Evolutionary conservation across 2,888 invertebrate species (phyloP).

Genomic region (Cheilosia soror): DNA sequence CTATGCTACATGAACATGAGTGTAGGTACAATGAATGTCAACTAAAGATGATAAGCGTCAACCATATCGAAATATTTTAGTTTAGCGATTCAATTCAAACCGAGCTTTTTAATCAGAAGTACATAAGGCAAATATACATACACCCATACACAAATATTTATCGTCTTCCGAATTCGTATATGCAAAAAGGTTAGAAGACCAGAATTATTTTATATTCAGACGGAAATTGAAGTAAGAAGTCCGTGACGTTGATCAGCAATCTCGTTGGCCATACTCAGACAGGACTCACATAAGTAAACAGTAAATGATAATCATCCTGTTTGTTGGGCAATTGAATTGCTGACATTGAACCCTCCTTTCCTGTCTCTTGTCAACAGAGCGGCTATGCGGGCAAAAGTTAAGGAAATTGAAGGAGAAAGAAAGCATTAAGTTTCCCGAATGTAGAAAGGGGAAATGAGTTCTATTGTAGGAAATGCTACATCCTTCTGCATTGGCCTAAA

Average conservation of each 20-base stretch:
- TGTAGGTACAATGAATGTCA: no score
- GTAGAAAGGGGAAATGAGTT: constrained; percentile 7
- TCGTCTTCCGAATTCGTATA: background rate
- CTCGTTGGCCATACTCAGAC: background rate
- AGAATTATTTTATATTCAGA: constrained; percentile 12
- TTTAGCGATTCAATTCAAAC: no score
- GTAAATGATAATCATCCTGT: constrained; percentile 25
- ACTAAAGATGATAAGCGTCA: no score
- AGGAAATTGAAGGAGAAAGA: constrained; percentile 29
- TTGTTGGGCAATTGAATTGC: constrained; percentile 40
- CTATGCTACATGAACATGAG: background rate
- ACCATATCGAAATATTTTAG: no score
- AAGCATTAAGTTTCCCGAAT: constrained; percentile 21
- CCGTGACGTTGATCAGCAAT: background rate
- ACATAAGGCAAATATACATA: no score
- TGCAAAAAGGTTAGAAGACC: background rate
- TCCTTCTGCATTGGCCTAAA: constrained; percentile 12
- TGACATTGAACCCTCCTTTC: constrained; percentile 26
- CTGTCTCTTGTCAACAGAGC: background rate
- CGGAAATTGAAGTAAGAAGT: constrained; percentile 17
- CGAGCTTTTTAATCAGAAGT: no score
- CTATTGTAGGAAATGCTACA: constrained; percentile 10
- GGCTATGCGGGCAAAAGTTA: background rate
- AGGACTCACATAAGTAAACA: background rate
- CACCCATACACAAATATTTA: background rate